These are phyloP conservation scores for Hippolais icterina DNA, from an alignment of 2,113 vertebrate species.

Conservation along the genomic window DNA sequence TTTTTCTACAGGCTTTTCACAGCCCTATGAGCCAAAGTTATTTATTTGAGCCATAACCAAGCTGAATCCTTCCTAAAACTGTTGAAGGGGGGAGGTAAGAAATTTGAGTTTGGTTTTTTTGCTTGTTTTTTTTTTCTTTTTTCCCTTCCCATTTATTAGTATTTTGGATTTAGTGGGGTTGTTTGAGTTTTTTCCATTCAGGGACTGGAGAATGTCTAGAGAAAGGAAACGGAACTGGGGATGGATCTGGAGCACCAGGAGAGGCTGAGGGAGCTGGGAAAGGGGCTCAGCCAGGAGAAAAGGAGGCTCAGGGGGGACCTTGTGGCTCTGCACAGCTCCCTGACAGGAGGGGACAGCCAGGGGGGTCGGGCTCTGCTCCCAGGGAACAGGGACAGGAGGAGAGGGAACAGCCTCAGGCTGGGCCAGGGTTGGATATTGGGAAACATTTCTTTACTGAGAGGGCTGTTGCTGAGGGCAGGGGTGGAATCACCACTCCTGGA, in stretches of 20 bases:
- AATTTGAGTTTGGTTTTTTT: background rate
- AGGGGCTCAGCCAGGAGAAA: background rate
- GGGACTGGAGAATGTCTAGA: accelerated
- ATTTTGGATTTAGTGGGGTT: background rate
- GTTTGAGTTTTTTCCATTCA: background rate
- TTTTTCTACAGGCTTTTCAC: background rate
- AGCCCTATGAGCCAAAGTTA: background rate
- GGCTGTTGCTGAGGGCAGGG: background rate
- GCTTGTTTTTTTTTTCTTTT: background rate
- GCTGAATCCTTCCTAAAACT: background rate
- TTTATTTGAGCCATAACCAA: background rate
- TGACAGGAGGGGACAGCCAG: background rate
- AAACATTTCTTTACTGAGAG: background rate
- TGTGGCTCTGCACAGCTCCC: background rate
- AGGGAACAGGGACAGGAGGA: background rate
- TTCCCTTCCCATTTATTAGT: too few species aligned
- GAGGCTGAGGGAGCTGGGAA: background rate
- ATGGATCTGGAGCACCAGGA: background rate
- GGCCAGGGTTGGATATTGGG: accelerated
- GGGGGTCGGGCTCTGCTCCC: background rate
- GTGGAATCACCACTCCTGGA: too few species aligned
- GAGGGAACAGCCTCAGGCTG: background rate
- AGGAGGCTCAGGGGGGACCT: background rate
- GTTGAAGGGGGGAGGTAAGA: accelerated
- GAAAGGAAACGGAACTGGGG: accelerated